Base-by-base conservation (phyloP, 2,797 vertebrate genomes). In the Zonotrichia albicollis region DNA sequence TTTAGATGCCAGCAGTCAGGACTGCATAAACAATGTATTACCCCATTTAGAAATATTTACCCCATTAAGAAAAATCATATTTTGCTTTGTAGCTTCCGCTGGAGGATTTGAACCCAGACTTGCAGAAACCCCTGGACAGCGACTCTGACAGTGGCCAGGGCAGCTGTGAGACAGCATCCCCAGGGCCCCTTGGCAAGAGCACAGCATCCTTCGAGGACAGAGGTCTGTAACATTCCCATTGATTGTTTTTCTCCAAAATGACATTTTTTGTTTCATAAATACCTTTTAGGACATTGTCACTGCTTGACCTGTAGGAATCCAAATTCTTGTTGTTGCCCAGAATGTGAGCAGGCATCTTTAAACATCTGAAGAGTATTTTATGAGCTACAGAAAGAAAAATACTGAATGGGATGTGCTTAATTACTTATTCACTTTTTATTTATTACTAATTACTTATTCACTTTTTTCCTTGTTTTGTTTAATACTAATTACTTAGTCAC, bases 141-240 rank as follows among this genome's bases (percentile, higher is more conserved):
- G 97, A 97, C 96, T 95, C 91, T 8, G 98, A 98, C 92, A 98
- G 98, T 4, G 98, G 98, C 13, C 97, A 98, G 80, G 97, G 97
- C 75, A 98, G 98, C 96, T 97, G 93, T 43, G 97, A 96, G 87
- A 92, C 83, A 2, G 38, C 21, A 5, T 97, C 96, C 32, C 86
- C 93, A 0, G 50, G 40, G 7, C 82, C 27, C 50, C 51, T 46
- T 27, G 43, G n/a, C 65, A 75, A 65, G 19, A 54, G 12, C 55
- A 15, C 18, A 6, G 95, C 12, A 0, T 68, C 78, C 38, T 76
- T 77, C 1, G 95, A 96, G 20, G 97, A 97, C 38, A n/a, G 74
- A 97, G 98, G 98, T 98, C 67, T 91, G 97, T 96, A 81, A 46
- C 16, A 11, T 51, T 16, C 34, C 70, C 29, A 7, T 43, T 21